Conservation (phyloP, 2,113 vertebrate species). For the Notarius quadriscutis region DNA sequence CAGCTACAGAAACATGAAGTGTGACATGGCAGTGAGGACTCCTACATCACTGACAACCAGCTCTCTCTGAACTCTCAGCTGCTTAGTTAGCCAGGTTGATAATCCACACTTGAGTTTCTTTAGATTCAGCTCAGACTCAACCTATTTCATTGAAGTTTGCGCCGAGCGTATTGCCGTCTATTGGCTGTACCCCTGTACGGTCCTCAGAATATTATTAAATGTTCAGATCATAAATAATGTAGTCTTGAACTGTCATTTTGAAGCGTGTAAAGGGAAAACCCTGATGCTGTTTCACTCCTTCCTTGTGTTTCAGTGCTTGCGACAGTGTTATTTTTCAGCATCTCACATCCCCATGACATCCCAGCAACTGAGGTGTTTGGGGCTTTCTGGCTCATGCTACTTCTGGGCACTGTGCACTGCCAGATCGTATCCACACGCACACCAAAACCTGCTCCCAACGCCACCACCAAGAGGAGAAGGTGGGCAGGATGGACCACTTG, state of each 20-base stretch:
- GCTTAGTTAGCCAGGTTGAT: no score
- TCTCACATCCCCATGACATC: conserved; percentile 84
- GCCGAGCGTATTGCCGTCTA: no score
- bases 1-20: background rate
- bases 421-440: conserved; percentile 98
- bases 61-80: no score
- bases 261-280: background rate
- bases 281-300: conserved; percentile 26
- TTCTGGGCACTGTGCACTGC: conserved; percentile 96
- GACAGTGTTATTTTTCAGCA: conserved; percentile 80
- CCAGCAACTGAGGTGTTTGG: conserved; percentile 92
- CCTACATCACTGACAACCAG: no score
- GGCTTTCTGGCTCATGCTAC: conserved; percentile 92
- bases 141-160: no score
- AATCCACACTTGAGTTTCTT: no score
- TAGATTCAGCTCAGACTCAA: no score
- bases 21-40: no score
- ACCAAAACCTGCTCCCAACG: conserved; percentile 82
- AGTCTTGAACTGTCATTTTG: background rate
- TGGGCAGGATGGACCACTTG: conserved; percentile 56
- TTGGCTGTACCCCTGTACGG: background rate
- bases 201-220: background rate
- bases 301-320: conserved; percentile 81
- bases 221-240: background rate
- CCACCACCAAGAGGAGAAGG: conserved; percentile 91